Percentiles rank a stretch among this genome's conserved stretches.
Evolutionary conservation across 1,140 invertebrate species (phyloP).

Genomic region (Vollenhovia emeryi): DNA sequence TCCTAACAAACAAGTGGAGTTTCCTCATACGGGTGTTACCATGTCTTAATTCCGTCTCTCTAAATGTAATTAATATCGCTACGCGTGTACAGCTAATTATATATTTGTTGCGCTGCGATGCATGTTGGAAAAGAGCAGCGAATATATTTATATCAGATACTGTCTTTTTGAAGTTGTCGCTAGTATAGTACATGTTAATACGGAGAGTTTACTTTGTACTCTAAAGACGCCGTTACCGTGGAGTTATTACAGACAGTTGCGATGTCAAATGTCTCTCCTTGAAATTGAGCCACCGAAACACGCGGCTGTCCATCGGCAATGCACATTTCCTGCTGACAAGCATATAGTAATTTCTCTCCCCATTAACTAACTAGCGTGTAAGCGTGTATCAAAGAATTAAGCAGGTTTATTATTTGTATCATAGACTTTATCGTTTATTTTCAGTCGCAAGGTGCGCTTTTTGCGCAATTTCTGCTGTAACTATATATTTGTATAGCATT

Average conservation of each 20-base stretch:
- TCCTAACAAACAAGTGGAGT: constrained; percentile 55
- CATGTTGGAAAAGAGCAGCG: constrained; percentile 25
- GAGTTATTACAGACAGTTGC: constrained; percentile 14
- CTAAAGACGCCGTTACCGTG: constrained; percentile 36
- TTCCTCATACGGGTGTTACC: constrained; percentile 61
- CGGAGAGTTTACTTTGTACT: constrained; percentile 28
- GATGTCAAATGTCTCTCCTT: constrained; percentile 14
- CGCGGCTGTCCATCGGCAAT: not conserved
- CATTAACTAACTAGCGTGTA: constrained; percentile 33
- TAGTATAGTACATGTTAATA: constrained; percentile 49
- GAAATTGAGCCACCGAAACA: constrained; percentile 13
- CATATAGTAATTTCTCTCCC: constrained; percentile 18
- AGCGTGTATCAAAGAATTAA: constrained; percentile 55
- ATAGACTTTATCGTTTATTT: constrained; percentile 30
- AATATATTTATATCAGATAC: constrained; percentile 66
- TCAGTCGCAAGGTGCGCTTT: constrained; percentile 32
- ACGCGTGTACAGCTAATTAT: constrained; percentile 62
- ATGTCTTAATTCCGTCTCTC: constrained; percentile 71
- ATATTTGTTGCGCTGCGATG: constrained; percentile 50
- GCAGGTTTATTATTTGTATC: constrained; percentile 23
- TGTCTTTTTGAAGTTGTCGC: constrained; percentile 66
- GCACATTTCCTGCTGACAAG: constrained; percentile 2
- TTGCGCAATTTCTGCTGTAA: constrained; percentile 33
- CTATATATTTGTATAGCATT: constrained; percentile 42
- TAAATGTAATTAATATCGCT: constrained; percentile 64